Evolutionary conservation across 2,888 invertebrate genomes (phyloP), one percentile per base, ranked within the genome.

Genomic region (Microchrysa polita): DNA sequence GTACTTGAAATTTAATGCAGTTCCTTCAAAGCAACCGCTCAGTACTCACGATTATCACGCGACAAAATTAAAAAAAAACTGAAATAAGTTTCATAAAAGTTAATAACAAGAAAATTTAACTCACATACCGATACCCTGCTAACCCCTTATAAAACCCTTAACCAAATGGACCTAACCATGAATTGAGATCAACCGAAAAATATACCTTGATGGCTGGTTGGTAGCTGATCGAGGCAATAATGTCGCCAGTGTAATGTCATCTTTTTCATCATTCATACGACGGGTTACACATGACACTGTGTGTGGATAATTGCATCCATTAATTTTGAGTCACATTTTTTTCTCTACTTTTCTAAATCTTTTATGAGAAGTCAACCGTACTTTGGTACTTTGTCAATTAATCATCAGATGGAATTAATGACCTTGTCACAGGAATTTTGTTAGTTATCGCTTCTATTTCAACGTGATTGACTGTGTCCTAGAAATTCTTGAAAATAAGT

Each of bases 401-500:
- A 72, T 72, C 72, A 60, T 72, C 22, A 23, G 16, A 18, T 9
- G 34, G 59, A 60, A 72, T 72, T 72, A 72, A 72, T 72, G 72
- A 72, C 57, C 18, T 44, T 72, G 61, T 72, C 69, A 67, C 16
- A 53, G 53, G 67, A 67, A 67, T 67, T 67, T 67, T 67, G 67
- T 67, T 52, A 67, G 53, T 53, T 67, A 67, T 67, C 53, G 67
- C 67, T 53, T 67, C 53, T 57, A 69, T 57, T 52, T 57, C 34
- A 55, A 57, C 40, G 57, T 57, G 69, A 69, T 69, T n/a, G 40
- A 69, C 69, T 55, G 42, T 34, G 27, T 34, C 40, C 20, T 67
- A 48, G 42, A 42, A 40, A 65, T 65, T 44, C 23, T 20, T 12
- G 67, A 34, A 10, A 18, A 69, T 40, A 16, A 40, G 34, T 34